Conservation (phyloP, 2,113 vertebrate genomes). For the Tricholaema leucomelas region DNA sequence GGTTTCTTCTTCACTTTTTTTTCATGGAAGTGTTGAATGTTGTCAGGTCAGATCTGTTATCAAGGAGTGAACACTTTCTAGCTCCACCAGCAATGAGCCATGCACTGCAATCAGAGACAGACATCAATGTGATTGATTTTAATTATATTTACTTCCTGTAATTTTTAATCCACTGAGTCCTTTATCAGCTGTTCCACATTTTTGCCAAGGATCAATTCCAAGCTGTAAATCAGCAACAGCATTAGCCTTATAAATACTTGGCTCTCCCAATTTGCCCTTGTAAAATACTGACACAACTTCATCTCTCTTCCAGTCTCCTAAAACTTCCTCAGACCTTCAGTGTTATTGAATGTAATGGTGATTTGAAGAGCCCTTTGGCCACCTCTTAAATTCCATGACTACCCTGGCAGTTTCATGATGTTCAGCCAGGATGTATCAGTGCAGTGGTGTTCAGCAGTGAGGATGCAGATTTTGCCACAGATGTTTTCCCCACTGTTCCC, state of each 20-base stretch:
- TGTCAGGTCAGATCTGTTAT: not conserved
- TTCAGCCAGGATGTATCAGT: not conserved
- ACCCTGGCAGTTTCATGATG: not conserved
- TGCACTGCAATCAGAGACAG: not conserved
- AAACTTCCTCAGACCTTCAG: not conserved
- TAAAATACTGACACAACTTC: not conserved
- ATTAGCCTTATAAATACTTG: constrained; percentile 12
- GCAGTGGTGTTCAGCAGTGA: too few relatives aligned
- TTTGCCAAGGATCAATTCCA: constrained; percentile 48
- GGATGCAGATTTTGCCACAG: not conserved
- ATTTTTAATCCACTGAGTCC: constrained; percentile 25
- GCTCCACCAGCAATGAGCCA: not conserved
- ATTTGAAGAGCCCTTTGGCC: not conserved
- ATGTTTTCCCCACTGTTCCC: not conserved
- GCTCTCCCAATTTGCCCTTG: not conserved
- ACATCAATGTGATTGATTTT: constrained; percentile 37
- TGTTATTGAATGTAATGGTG: not conserved
- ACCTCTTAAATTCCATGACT: not conserved
- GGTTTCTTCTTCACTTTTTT: constrained; percentile 34
- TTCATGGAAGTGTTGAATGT: not conserved
- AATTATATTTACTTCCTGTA: constrained; percentile 48
- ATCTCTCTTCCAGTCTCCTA: not conserved
- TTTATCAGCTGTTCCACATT: constrained; percentile 20
- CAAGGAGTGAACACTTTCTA: not conserved
- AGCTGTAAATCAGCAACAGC: constrained; percentile 15